Conservation (phyloP, 1,140 invertebrate genomes). For the Hirudo medicinalis region DNA sequence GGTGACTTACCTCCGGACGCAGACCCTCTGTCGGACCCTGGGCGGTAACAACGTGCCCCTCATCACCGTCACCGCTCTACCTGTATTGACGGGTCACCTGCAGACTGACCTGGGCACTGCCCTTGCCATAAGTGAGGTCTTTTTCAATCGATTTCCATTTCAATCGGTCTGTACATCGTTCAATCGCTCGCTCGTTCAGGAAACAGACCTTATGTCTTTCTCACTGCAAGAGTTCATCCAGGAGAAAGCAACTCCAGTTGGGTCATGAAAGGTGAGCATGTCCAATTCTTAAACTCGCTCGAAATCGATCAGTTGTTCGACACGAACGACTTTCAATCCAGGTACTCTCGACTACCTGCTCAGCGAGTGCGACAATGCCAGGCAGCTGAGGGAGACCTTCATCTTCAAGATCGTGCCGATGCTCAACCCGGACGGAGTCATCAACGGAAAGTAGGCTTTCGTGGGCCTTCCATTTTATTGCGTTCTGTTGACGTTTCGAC, state of each 20-base stretch:
- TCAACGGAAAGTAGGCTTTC: conserved; percentile 71
- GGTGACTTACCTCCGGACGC: conserved; percentile 47
- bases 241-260: conserved; percentile 77
- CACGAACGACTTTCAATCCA: conserved; percentile 19
- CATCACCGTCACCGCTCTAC: conserved; percentile 65
- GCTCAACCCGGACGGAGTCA: conserved; percentile 74
- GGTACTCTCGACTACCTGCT: conserved; percentile 58
- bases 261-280: conserved; percentile 61
- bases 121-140: too few species aligned
- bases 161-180: neutral
- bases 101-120: too few species aligned
- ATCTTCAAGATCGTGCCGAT: conserved; percentile 86
- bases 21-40: conserved; percentile 62
- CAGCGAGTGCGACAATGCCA: conserved; percentile 48
- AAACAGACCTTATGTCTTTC: conserved; percentile 46
- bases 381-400: conserved; percentile 54
- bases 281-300: too few species aligned
- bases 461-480: too few species aligned
- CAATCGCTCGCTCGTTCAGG: conserved; percentile 23
- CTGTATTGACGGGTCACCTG: conserved; percentile 22
- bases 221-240: conserved; percentile 70
- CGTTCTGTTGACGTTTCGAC: too few species aligned
- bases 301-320: too few species aligned
- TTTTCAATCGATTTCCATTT: neutral
- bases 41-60: conserved; percentile 71